These are phyloP conservation scores for Notodonta ziczac DNA, from an alignment of 2,888 invertebrate genomes.

Conservation along the genomic window DNA sequence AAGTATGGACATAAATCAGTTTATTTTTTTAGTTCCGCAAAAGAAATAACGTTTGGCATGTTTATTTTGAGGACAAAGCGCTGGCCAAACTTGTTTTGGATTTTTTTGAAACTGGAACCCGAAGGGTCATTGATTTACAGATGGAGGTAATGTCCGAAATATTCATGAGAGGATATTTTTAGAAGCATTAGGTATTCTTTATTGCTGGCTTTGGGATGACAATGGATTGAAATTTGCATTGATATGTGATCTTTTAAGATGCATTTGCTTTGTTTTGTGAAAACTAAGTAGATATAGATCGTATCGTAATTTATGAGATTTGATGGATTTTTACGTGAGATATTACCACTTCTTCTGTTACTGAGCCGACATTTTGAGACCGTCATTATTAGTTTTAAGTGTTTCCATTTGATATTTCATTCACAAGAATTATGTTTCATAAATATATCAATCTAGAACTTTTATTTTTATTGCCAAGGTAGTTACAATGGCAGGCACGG, in stretches of 20 bases:
- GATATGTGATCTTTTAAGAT: background rate
- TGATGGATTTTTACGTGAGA: no score
- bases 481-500: no score
- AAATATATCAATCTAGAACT: no score
- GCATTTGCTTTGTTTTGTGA: background rate
- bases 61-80: background rate
- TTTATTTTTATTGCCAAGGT: no score
- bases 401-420: no score
- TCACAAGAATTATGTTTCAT: no score
- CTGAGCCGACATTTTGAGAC: no score
- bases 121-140: slow-evolving; percentile 2
- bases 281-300: background rate
- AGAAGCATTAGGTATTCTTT: background rate
- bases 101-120: background rate
- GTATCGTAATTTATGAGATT: no score
- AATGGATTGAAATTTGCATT: background rate
- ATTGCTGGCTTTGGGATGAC: background rate
- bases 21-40: background rate
- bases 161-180: background rate
- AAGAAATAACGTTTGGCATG: slow-evolving; percentile 9
- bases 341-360: no score
- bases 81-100: background rate
- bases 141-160: background rate
- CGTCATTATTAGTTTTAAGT: no score
- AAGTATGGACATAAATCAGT: background rate